A percentile compares a stretch with the other conserved stretches of the same genome.
These are phyloP conservation scores for Esox lucius DNA, from an alignment of 2,797 vertebrate species.

Conservation along the genomic window DNA sequence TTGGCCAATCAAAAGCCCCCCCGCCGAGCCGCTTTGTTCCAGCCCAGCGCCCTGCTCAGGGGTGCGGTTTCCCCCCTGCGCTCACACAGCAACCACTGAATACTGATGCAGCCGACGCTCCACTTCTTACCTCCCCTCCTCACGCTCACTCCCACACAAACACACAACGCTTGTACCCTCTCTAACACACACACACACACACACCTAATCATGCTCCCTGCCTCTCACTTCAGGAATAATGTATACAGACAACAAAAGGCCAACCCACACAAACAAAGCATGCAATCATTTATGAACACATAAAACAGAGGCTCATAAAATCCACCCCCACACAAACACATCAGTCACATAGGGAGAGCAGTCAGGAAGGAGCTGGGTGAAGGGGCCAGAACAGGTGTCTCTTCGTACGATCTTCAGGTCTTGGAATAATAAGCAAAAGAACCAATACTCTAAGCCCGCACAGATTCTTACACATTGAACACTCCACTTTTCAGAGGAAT, in stretches of 20 bases:
- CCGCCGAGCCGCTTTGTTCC: conserved; percentile 72
- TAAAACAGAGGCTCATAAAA: conserved; percentile 34
- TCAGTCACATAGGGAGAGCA: neutral
- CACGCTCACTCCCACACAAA: conserved; percentile 17
- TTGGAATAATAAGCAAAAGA: neutral
- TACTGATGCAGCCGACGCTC: conserved; percentile 63
- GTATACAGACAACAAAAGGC: conserved; percentile 41
- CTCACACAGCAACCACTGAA: conserved; percentile 59
- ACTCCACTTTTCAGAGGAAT: neutral
- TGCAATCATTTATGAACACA: conserved; percentile 39
- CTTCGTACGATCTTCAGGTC: neutral
- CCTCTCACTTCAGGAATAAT: conserved; percentile 21
- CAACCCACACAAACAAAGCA: conserved; percentile 31
- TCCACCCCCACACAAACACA: conserved; percentile 30
- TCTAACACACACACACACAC: conserved; percentile 22
- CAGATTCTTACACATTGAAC: neutral
- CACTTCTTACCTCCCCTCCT: conserved; percentile 18
- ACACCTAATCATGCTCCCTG: conserved; percentile 15
- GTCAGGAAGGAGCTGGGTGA: neutral
- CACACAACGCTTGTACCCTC: conserved; percentile 16
- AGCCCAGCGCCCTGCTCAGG: conserved; percentile 61
- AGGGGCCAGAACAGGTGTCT: conserved; percentile 1
- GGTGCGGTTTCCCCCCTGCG: conserved; percentile 48
- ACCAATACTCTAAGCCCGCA: neutral
- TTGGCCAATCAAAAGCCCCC: conserved; percentile 65